Conservation (phyloP, 2,113 vertebrate genomes). For the Mesitornis unicolor region DNA sequence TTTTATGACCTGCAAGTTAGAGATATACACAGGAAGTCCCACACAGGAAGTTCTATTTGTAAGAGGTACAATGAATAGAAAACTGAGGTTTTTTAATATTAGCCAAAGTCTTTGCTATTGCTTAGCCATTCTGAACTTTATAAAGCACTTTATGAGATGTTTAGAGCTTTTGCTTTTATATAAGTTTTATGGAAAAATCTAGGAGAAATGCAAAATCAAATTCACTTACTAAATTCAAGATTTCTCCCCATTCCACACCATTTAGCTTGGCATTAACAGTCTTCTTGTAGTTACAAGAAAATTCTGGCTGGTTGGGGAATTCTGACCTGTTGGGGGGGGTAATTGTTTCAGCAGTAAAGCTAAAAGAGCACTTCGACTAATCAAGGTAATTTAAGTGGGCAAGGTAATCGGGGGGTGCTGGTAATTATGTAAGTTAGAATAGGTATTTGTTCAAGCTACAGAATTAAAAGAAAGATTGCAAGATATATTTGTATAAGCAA, state of each 20-base stretch:
- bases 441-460: too few species aligned
- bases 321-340: too few species aligned
- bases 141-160: neutral
- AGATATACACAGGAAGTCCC: neutral
- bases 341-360: too few species aligned
- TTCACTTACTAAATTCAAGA: neutral
- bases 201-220: neutral
- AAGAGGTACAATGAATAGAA: neutral
- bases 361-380: too few species aligned
- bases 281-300: too few species aligned
- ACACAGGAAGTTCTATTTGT: neutral
- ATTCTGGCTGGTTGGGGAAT: too few species aligned
- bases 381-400: too few species aligned
- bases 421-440: too few species aligned
- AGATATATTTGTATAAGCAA: too few species aligned
- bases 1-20: neutral
- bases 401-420: too few species aligned
- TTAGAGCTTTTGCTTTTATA: neutral
- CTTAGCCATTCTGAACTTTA: neutral
- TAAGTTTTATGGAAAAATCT: neutral
- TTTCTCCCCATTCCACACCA: neutral
- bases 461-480: too few species aligned
- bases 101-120: neutral
- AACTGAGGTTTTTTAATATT: neutral
- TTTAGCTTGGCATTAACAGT: neutral